These are phyloP conservation scores for Hippocampus abdominalis DNA, from an alignment of 2,113 vertebrate species.

Conservation along the genomic window DNA sequence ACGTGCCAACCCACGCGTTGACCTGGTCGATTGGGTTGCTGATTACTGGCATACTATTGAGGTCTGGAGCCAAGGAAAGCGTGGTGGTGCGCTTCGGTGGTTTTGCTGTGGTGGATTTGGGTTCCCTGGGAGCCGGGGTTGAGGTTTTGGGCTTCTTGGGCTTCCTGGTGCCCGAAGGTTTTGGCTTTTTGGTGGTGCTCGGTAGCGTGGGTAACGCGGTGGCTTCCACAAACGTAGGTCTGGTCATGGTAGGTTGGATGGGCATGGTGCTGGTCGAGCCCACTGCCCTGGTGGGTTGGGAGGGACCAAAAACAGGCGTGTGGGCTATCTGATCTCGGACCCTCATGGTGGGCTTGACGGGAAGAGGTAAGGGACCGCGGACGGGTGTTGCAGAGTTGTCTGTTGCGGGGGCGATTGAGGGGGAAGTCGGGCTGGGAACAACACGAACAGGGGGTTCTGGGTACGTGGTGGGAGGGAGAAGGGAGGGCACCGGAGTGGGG, in stretches of 20 bases:
- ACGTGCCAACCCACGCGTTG: constrained; percentile 90
- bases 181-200: constrained; percentile 84
- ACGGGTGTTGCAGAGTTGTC: constrained; percentile 82
- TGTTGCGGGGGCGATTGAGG: constrained; percentile 84
- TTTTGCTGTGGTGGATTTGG: constrained; percentile 78
- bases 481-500: constrained; percentile 84
- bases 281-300: constrained; percentile 85
- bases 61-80: constrained; percentile 65
- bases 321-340: constrained; percentile 87
- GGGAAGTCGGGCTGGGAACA: constrained; percentile 87
- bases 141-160: constrained; percentile 80
- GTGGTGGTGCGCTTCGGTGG: constrained; percentile 74
- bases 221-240: constrained; percentile 79
- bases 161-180: constrained; percentile 76
- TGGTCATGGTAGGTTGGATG: constrained; percentile 82
- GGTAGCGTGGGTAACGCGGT: constrained; percentile 82
- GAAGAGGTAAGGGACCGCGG: constrained; percentile 84
- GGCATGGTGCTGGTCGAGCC: constrained; percentile 78
- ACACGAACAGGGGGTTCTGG: constrained; percentile 84
- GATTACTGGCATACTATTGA: constrained; percentile 80
- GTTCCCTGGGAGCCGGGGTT: constrained; percentile 77
- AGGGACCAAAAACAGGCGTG: constrained; percentile 83
- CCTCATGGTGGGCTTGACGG: constrained; percentile 88
- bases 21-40: constrained; percentile 89
- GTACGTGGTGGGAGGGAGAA: constrained; percentile 84